Evolutionary conservation across 2,113 vertebrate genomes (phyloP).

Genomic region (Aythya baeri): DNA sequence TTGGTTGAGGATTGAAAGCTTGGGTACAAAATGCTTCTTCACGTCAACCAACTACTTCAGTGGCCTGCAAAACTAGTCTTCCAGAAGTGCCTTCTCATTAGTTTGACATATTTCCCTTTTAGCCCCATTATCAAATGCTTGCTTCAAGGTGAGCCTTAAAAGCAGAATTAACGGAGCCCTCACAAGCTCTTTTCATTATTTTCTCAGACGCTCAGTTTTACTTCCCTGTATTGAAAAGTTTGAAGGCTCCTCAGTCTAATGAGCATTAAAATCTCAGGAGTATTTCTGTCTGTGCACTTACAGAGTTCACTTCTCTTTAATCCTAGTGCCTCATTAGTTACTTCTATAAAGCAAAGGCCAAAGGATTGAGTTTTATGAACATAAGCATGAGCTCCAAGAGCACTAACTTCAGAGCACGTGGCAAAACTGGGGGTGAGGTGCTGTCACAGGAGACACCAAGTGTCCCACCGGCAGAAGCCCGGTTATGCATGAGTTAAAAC

Average conservation of each 20-base stretch:
- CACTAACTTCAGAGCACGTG: not conserved
- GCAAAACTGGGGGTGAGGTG: not conserved
- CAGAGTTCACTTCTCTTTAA: conserved; percentile 33
- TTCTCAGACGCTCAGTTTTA: conserved; percentile 43
- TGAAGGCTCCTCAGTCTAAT: conserved; percentile 45
- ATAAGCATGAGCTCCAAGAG: not conserved
- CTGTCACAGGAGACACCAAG: not conserved
- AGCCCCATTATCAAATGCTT: not conserved
- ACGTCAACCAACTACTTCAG: not conserved
- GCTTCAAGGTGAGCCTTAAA: not conserved
- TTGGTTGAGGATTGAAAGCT: not conserved
- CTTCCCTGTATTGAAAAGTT: not conserved
- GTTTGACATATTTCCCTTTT: not conserved
- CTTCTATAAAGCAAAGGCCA: conserved; percentile 16
- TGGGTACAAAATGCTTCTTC: not conserved
- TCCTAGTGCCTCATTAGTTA: conserved; percentile 33
- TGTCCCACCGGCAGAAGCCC: not conserved
- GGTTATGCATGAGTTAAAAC: not conserved
- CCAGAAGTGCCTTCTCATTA: not conserved
- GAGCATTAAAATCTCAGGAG: conserved; percentile 54
- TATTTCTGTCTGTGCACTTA: not conserved
- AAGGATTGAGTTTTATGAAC: not conserved
- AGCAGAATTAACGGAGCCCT: not conserved
- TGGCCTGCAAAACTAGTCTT: not conserved
- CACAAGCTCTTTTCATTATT: conserved; percentile 9